phyloP scores from a whole-genome alignment of 2,113 vertebrate genomes.

The Rhineura floridana region DNA sequence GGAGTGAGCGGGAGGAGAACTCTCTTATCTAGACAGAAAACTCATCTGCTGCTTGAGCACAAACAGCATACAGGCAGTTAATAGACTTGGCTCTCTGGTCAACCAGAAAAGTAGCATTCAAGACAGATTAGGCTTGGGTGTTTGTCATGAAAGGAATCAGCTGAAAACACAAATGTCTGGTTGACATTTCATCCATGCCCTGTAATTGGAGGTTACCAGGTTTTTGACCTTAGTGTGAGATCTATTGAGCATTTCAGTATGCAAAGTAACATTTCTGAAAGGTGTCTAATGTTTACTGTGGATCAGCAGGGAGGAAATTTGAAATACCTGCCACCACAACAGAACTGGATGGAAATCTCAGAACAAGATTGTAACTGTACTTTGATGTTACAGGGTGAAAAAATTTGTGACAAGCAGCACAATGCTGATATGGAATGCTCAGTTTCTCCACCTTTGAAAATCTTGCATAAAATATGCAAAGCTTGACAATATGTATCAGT shows the following conservation, averaged over 20 bases:
- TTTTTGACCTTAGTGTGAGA: conserved; percentile 25
- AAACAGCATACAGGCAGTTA: background rate
- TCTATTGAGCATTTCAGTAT: conserved; percentile 25
- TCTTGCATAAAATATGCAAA: conserved; percentile 24
- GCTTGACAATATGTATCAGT: conserved; percentile 37
- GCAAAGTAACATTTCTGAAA: conserved; percentile 22
- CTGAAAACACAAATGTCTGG: background rate
- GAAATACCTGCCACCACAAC: background rate
- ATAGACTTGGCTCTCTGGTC: background rate
- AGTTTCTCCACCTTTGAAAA: background rate
- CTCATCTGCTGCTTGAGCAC: background rate
- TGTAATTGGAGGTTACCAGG: background rate
- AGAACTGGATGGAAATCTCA: conserved; percentile 42
- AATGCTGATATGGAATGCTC: conserved; percentile 1
- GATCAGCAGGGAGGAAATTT: conserved; percentile 37
- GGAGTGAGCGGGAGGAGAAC: background rate
- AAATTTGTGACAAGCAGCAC: conserved; percentile 39
- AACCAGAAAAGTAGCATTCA: background rate
- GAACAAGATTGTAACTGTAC: conserved; percentile 10
- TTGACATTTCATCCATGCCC: background rate
- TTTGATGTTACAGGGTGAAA: background rate
- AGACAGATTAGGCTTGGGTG: background rate
- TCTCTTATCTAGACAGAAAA: background rate
- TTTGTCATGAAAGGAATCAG: conserved; percentile 29
- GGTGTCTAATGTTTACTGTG: conserved; percentile 37